A percentile compares a stretch with the other conserved stretches of the same genome.
These are phyloP conservation scores for Notechis scutatus DNA, from an alignment of 2,113 vertebrate genomes.

Conservation along the genomic window DNA sequence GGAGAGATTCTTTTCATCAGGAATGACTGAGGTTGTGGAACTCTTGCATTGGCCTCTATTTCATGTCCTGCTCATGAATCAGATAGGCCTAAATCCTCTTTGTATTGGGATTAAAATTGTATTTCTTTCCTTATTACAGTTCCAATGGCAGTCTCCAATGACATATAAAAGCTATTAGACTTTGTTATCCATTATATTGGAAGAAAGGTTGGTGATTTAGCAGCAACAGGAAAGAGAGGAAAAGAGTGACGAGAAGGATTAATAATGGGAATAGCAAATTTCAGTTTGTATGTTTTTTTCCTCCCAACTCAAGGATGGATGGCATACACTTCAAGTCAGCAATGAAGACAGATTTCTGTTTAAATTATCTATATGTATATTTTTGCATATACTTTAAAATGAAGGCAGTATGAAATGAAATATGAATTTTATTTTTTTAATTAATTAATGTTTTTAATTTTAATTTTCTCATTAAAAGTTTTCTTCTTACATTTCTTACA, in stretches of 20 bases:
- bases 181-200: neutral
- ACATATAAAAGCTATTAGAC: neutral
- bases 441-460: neutral
- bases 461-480: neutral
- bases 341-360: neutral
- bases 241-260: neutral
- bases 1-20: neutral
- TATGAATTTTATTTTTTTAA: neutral
- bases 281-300: neutral
- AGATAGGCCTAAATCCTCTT: neutral
- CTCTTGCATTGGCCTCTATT: neutral
- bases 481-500: slow-evolving; percentile 19
- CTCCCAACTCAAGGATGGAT: neutral
- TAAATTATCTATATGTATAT: neutral
- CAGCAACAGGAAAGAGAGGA: neutral
- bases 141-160: neutral
- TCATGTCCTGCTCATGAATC: neutral
- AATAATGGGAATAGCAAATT: neutral
- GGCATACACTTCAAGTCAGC: neutral
- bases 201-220: neutral
- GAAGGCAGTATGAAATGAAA: neutral
- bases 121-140: neutral
- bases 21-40: neutral
- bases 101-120: neutral
- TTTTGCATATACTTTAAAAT: neutral